Percentiles rank a stretch among this genome's conserved stretches.
Evolutionary conservation across 2,797 vertebrate species (phyloP).

Genomic region (Macroramphosus scolopax): DNA sequence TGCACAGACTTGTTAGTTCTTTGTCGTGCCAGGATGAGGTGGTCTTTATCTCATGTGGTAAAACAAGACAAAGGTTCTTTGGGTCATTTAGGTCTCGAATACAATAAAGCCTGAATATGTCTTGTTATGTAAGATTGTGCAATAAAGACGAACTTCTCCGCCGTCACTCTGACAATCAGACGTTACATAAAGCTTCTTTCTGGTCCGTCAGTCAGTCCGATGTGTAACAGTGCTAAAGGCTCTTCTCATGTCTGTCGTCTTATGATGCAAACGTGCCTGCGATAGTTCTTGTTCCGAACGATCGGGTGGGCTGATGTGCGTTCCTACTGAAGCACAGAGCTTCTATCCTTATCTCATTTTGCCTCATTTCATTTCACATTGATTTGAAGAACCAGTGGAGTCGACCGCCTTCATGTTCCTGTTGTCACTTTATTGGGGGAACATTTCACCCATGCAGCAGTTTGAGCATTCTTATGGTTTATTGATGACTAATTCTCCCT

Average conservation of each 20-base stretch:
- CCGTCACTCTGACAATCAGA: constrained; percentile 22
- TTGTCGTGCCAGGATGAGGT: too few species aligned
- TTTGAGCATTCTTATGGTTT: too few species aligned
- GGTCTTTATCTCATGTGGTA: constrained; percentile 12
- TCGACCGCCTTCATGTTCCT: constrained; percentile 11
- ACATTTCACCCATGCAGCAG: constrained; percentile 1
- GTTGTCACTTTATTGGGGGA: constrained; percentile 22
- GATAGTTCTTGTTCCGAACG: constrained; percentile 11
- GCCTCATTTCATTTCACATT: neutral
- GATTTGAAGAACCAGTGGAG: neutral
- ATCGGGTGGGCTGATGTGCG: neutral
- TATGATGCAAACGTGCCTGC: constrained; percentile 25
- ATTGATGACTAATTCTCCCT: constrained; percentile 15
- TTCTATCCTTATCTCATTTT: neutral
- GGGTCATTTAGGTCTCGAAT: too few species aligned
- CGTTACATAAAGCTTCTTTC: constrained; percentile 43
- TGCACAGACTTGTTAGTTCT: too few species aligned
- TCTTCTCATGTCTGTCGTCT: constrained; percentile 24
- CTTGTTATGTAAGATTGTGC: too few species aligned
- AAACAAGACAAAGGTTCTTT: too few species aligned
- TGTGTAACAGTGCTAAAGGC: neutral
- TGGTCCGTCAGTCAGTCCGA: constrained; percentile 35
- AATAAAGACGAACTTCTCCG: too few species aligned
- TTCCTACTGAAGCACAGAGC: constrained; percentile 3
- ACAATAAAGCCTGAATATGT: too few species aligned